Base-by-base conservation (phyloP, 2,888 invertebrate species). In the Dasysyrphus albostriatus region DNA sequence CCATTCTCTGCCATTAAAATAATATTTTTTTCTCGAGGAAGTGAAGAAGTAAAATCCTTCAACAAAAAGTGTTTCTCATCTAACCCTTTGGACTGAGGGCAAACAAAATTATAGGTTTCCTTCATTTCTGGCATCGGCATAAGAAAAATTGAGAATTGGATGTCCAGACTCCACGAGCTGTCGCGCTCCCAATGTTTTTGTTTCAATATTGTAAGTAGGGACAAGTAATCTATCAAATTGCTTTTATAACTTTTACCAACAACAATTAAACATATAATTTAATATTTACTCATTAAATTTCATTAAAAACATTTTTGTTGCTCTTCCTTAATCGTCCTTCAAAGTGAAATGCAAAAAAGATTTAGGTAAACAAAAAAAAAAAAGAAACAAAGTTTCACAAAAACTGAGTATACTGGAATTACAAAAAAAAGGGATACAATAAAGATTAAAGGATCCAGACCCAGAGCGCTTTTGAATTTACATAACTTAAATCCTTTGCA, bases 401-500 rank as follows among this genome's bases (percentile, higher is more conserved):
- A 61, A 65, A 16, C 39, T 59, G 6, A 14, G 34, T 58, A 42
- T 42, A 54, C 58, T 24, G 24, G 24, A 24, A 39, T 24, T 49
- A 12, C 24, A 42, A 34, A 65, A 76, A 49, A 65, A 76, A 42
- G 37, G 69, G 37, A 54, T 61, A 47, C 39, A 58, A 65, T 14
- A 16, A 49, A 58, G 73, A 58, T 58, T 65, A 51, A 65, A 65
- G 58, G 56, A 65, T 69, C 49, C 58, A 47, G 2, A 3, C 24
- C 24, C 24, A 1, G 24, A 51, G n/a, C 8, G 54, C 29, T 69
- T 42, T n/a, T 14, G 14, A 54, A 82, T 76, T 81, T 70, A n/a
- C 81, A 82, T 82, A 63, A 54, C 61, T 44, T 58, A 63, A 29
- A 74, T 59, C 49, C 34, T 58, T 59, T 32, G 59, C 37, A 29